Evolutionary conservation across 2,113 vertebrate species (phyloP), one percentile per base, ranked within the genome.

Genomic region (Cynopterus brachyotis): DNA sequence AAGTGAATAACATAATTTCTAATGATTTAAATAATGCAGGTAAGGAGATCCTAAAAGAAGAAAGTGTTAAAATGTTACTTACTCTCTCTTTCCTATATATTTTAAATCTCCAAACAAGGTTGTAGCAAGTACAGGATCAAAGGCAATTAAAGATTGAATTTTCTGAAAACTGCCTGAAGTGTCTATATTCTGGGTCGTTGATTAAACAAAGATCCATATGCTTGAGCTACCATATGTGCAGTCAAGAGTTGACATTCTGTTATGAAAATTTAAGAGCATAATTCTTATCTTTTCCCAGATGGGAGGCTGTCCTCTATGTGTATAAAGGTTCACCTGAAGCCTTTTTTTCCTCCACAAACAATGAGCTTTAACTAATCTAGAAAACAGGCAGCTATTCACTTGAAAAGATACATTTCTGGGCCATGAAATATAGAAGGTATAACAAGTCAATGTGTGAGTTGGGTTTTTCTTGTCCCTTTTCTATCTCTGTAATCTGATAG

Each of bases 261-360:
- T 91, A 86, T 92, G 70, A 96, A 93, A 96, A 86, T 89, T 57
- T 92, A 95, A 96, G 60, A 87, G 80, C 30, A 47, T 50, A 95
- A 86, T 9, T 94, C 24, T 55, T 94, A 73, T 91, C 19, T 24
- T 83, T 92, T 22, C 60, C 60, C 40, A 24, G 2, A 67, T 89
- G 32, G 86, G 35, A 86, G 57, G 5, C 47, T 89, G 19, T 93
- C 50, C 50, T 60, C 32, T 91, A 9, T 79, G 13, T 76, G 1
- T 76, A 35, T 53, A 28, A 55, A 94, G n/a, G 12, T 32, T 95
- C 69, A 90, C 50, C n/a, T 76, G 45, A 70, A 96, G 15, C 32
- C n/a, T 66, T n/a, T 69, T 17, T 32, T 20, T 9, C 59, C 59
- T 22, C 32, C 45, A 28, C 32, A 78, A 72, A 67, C 40, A 80